Percentiles rank a stretch among this genome's conserved stretches.
Conservation (phyloP, 2,888 invertebrate genomes). For the Tromatobia lineatoria region DNA sequence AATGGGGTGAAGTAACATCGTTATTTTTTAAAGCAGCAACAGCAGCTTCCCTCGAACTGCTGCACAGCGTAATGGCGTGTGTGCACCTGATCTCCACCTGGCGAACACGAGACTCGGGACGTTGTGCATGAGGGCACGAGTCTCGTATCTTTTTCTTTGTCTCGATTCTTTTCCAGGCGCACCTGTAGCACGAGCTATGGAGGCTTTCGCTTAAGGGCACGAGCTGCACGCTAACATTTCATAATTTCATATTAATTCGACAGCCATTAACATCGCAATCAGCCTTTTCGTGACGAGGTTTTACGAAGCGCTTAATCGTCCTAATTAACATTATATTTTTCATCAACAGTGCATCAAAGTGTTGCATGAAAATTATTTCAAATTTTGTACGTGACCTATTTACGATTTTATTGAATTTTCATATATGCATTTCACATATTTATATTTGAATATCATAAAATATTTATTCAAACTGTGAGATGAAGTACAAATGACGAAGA, state of each 20-base stretch:
- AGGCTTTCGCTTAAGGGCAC: constrained; percentile 37
- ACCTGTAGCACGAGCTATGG: constrained; percentile 54
- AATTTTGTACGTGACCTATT: not conserved
- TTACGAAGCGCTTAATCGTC: not conserved
- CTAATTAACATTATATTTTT: not conserved
- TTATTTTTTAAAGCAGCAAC: constrained; percentile 23
- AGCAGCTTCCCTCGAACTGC: constrained; percentile 43
- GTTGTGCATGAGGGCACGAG: constrained; percentile 23
- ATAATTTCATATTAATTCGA: constrained; percentile 13
- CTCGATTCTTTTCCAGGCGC: constrained; percentile 55
- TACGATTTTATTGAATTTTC: not conserved
- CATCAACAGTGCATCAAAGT: not conserved
- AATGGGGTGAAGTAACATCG: not conserved
- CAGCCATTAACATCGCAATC: not conserved
- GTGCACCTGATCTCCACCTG: constrained; percentile 72
- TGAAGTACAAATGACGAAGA: no score
- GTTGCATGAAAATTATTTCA: not conserved
- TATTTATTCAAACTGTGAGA: no score
- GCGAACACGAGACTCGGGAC: constrained; percentile 61
- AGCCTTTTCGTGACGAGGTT: constrained; percentile 3
- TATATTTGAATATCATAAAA: no score
- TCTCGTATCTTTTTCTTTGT: constrained; percentile 52
- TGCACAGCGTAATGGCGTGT: constrained; percentile 56
- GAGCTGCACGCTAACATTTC: not conserved
- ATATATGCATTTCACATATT: not conserved